These are phyloP conservation scores for Atractosteus spatula DNA, from an alignment of 2,113 vertebrate genomes.

Conservation along the genomic window DNA sequence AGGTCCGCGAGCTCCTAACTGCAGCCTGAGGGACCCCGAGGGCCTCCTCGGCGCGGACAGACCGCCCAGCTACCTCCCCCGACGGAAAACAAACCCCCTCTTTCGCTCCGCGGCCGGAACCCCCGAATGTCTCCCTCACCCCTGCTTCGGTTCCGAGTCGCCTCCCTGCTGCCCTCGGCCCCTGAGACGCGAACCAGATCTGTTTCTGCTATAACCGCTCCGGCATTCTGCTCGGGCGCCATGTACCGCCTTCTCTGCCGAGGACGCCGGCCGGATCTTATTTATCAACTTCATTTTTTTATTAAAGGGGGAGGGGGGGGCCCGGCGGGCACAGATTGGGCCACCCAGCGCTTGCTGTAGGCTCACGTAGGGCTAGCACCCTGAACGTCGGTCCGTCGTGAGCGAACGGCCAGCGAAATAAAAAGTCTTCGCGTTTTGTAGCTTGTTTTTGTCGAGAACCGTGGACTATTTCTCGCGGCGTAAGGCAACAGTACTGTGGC, in stretches of 20 bases:
- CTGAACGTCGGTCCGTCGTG: too few species aligned
- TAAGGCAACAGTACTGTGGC: too few species aligned
- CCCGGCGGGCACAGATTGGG: too few species aligned
- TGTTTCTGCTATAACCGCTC: slow-evolving; percentile 50
- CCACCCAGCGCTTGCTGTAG: too few species aligned
- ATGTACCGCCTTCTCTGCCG: slow-evolving; percentile 69
- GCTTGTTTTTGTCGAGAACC: too few species aligned
- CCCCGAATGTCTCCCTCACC: slow-evolving; percentile 57
- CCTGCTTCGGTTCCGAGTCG: slow-evolving; percentile 31
- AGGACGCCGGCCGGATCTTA: slow-evolving; percentile 59
- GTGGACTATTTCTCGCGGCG: too few species aligned
- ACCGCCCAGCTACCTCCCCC: slow-evolving; percentile 61
- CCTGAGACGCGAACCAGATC: slow-evolving; percentile 35
- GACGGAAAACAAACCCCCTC: slow-evolving; percentile 55
- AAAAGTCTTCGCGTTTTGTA: too few species aligned
- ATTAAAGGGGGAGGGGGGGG: too few species aligned
- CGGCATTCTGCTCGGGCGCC: slow-evolving; percentile 75
- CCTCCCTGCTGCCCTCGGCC: slow-evolving; percentile 21
- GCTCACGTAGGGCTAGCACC: too few species aligned
- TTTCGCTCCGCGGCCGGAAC: not conserved
- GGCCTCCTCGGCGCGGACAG: slow-evolving; percentile 56
- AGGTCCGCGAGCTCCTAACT: slow-evolving; percentile 61
- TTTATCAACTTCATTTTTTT: slow-evolving; percentile 51
- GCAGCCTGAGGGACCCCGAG: slow-evolving; percentile 65
- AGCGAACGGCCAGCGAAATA: too few species aligned